Evolutionary conservation across 2,113 vertebrate species (phyloP), one percentile per base, ranked within the genome.

Genomic region (Tympanuchus pallidicinctus): DNA sequence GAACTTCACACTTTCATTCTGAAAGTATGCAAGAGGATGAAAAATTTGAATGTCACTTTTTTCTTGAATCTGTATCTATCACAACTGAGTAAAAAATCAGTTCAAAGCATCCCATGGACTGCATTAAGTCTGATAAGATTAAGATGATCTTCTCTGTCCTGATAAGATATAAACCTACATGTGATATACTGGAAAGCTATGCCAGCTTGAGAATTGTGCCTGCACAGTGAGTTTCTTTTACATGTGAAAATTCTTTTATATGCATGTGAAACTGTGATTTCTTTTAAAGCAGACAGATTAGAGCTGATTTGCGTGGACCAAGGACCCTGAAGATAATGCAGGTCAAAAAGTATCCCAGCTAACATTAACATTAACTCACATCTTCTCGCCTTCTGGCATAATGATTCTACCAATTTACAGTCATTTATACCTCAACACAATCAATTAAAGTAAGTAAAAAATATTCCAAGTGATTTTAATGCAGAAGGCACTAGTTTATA

Each of bases 401-500:
- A 54, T 22, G 50, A 74, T 36, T 87, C 18, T 17, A 79, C 17
- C n/a, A 79, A 71, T 78, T 92, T 81, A 91, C 30, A 63, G 20
- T 85, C 73, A 30, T 72, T 90, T 93, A 43, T 63, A 65, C 19
- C 61, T 76, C 38, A 92, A 15, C 20, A 93, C 71, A 86, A 71
- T 82, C 71, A 86, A 71, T 82, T n/a, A 84, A 93, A 89, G 71
- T 47, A 84, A 90, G 38, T 47, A 57, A 75, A 88, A 87, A 83
- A 45, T 42, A 65, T 86, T 93, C 40, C 66, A 59, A 76, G 22
- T 34, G 13, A 89, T 20, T 86, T 90, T 88, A 86, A 89, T 78
- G 43, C 57, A 47, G 86, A 93, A 21, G 11, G 2, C 7, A 83
- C 18, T 82, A 83, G 92, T 88, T 86, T 84, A 86, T 21, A 90